Evolutionary conservation across 2,113 vertebrate species (phyloP).

Genomic region (Cyphomyrus plagiostoma): DNA sequence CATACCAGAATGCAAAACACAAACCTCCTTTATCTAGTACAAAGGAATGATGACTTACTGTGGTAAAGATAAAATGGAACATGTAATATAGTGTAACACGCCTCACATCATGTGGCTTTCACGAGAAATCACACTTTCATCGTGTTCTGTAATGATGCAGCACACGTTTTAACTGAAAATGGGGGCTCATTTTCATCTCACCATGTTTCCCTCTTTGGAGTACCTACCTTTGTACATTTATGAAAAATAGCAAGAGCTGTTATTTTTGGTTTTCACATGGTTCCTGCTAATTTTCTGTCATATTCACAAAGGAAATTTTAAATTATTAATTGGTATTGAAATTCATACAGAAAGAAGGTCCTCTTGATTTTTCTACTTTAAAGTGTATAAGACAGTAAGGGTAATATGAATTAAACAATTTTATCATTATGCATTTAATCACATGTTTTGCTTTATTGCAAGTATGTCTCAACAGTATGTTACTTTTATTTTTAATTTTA

Average conservation of each 20-base stretch:
- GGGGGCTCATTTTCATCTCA: neutral
- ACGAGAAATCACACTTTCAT: neutral
- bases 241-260: neutral
- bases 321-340: neutral
- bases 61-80: neutral
- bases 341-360: neutral
- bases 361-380: neutral
- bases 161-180: neutral
- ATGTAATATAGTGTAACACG: neutral
- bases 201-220: neutral
- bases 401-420: neutral
- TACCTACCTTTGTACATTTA: neutral
- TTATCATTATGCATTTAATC: neutral
- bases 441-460: neutral
- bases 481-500: neutral
- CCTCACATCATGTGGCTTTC: neutral
- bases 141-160: neutral
- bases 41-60: neutral
- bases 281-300: neutral
- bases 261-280: neutral
- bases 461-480: neutral
- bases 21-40: neutral
- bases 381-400: neutral
- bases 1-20: neutral
- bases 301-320: neutral